Base-by-base conservation (phyloP, 2,888 invertebrate species). In the Neuroscelio doddi region DNA sequence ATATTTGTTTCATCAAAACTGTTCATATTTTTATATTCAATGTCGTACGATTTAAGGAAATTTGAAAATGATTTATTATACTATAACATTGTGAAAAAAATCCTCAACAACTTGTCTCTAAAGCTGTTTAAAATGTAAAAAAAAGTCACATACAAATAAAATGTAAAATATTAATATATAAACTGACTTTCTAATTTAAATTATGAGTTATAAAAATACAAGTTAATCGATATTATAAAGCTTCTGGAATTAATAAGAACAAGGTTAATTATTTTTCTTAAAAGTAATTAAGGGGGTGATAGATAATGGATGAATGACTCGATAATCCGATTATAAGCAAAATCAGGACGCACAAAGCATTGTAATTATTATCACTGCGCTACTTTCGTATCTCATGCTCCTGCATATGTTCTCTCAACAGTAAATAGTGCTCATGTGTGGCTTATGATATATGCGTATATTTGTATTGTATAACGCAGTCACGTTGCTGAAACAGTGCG, bases 391-490 rank as follows among this genome's bases (percentile, higher is more conserved):
- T 39, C 38, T 49, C 24, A 2, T 24, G 42, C 24, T 47, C 12
- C 21, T 41, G 47, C 38, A 44, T 44, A 50, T 50, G 50, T 62
- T 55, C 42, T 38, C 17, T 29, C 14, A 39, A 55, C 50, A 55
- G 49, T 50, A 50, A 50, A 29, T 55, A n/a, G 30, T 17, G 45
- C 36, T 15, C 42, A 32, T 49, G 47, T 44, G 47, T 7, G 44
- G 38, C 50, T 53, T 53, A 62, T 62, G 55, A 55, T 55, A 55
- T 55, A 62, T 55, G 55, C 32, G 39, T 53, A 50, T 53, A 62
- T 62, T 55, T 62, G 62, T 53, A 62, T 62, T 53, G 55, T 55
- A 62, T 62, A 62, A 61, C 55, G 42, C 30, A 49, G 53, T 53
- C 52, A 53, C 42, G 52, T 49, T 49, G 53, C 44, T 49, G 53